Evolutionary conservation across 2,888 invertebrate species (phyloP).

Genomic region (Lissonota sp.): DNA sequence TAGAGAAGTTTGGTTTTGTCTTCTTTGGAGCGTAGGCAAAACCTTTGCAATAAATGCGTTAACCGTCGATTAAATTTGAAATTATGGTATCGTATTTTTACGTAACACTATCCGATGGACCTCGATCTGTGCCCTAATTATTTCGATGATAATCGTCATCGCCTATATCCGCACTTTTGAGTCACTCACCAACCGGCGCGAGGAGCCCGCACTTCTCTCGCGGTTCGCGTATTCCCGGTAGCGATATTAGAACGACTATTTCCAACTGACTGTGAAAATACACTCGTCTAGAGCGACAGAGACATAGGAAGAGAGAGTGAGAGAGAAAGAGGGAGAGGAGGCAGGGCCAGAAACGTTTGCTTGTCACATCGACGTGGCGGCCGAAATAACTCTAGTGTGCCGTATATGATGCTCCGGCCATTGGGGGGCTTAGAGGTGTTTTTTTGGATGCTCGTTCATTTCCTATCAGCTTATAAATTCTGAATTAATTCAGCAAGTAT

Average conservation of each 20-base stretch:
- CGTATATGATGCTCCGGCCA: neutral
- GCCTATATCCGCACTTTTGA: conserved; percentile 58
- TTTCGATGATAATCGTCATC: conserved; percentile 32
- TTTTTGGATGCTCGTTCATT: conserved; percentile 20
- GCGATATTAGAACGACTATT: conserved; percentile 81
- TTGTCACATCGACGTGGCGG: conserved; percentile 68
- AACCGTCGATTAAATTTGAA: no score
- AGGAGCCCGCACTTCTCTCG: conserved; percentile 8
- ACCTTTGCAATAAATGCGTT: no score
- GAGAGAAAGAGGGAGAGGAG: conserved; percentile 7
- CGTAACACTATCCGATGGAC: conserved; percentile 10
- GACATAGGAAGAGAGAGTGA: neutral
- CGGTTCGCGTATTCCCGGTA: conserved; percentile 57
- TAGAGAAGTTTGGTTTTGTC: no score
- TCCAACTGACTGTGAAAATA: conserved; percentile 82
- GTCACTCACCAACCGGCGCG: conserved; percentile 48
- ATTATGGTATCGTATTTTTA: conserved; percentile 5
- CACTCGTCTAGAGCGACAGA: conserved; percentile 65
- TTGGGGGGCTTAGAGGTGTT: conserved; percentile 41
- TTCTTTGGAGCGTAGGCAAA: no score
- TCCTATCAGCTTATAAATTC: conserved; percentile 25
- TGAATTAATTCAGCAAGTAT: conserved; percentile 16
- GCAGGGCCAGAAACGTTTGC: conserved; percentile 58
- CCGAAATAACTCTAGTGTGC: conserved; percentile 68
- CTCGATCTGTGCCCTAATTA: conserved; percentile 9